phyloP scores from a whole-genome alignment of 2,797 vertebrate species.

The Halcyon leucocephala region DNA sequence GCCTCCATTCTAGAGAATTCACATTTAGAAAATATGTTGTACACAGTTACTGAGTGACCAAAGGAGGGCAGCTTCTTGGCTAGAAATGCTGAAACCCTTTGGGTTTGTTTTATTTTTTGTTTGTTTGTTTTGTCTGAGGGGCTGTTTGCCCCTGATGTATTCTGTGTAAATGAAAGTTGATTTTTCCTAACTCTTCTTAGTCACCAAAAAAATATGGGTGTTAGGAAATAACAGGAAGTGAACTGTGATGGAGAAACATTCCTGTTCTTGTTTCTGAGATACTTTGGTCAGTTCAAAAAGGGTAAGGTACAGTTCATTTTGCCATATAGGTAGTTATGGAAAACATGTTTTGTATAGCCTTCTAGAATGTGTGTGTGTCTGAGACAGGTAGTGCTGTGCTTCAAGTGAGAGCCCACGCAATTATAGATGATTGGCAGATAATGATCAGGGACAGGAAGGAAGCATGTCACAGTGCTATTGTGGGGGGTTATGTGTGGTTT shows the following conservation, averaged over 20 bases:
- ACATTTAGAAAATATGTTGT: background rate
- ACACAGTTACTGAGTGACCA: background rate
- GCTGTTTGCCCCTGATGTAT: background rate
- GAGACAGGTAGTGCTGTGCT: background rate
- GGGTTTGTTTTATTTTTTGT: background rate
- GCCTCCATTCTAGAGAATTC: background rate
- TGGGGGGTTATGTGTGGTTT: constrained; percentile 43
- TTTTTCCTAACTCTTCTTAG: background rate
- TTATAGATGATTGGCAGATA: constrained; percentile 54
- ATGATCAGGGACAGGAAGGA: constrained; percentile 64
- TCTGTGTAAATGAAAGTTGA: background rate
- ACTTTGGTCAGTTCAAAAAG: too few species aligned
- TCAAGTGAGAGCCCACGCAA: constrained; percentile 8
- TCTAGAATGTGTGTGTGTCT: background rate
- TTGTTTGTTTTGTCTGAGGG: background rate
- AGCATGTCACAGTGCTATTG: constrained; percentile 29
- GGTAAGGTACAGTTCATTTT: background rate
- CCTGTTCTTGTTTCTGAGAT: background rate
- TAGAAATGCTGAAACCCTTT: background rate
- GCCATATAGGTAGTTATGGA: background rate
- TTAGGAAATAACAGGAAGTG: background rate
- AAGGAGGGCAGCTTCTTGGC: background rate
- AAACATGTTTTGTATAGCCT: background rate
- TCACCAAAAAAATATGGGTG: background rate
- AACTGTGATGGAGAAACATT: background rate